Base-by-base conservation (phyloP, 2,888 invertebrate species). In the Bruchidius siliquastri region DNA sequence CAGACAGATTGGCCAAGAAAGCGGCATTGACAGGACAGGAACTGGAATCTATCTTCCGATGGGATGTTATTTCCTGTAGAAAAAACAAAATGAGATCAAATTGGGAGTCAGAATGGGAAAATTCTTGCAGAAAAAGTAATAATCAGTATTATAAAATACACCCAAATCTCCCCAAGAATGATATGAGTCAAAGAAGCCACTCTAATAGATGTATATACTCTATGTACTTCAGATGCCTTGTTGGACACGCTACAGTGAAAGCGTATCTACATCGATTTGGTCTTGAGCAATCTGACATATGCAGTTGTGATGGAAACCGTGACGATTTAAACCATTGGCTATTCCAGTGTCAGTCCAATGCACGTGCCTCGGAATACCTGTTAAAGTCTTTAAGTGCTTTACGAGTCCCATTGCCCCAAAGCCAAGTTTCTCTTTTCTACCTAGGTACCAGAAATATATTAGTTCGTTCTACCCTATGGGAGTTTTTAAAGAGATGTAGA, bases 1-100 rank as follows among this genome's bases (percentile, higher is more conserved):
- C 67, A 21, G 71, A 71, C 21, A 66, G n/a, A 20, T 20, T 71
- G 18, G 71, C 71, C 21, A 71, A 49, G 22, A 2, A 66, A 71
- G 66, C 20, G 1, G 18, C 18, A 1, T 49, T 49, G 3, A 1
- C 49, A 13, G 49, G 49, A 4, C 10, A 49, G 13, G 49, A 49
- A 49, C 1, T 13, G 6, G 13, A 49, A 3, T 13, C 8, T 13
- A 13, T 18, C 6, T 8, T 49, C 13, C 3, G 1, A 49, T 49
- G 18, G 49, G 26, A 26, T 8, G 26, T 26, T 26, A n/a, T 49
- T 13, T 49, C 49, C 6, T 4, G 6, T 1, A 49, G 49, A 18
- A 49, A 13, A 18, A 3, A 8, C 1, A 4, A 49, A 49, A 49
- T 49, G 49, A 49, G 13, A 49, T 18, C 8, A 18, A 49, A 18